phyloP scores from a whole-genome alignment of 2,888 invertebrate species.

The Microchrysa polita region DNA sequence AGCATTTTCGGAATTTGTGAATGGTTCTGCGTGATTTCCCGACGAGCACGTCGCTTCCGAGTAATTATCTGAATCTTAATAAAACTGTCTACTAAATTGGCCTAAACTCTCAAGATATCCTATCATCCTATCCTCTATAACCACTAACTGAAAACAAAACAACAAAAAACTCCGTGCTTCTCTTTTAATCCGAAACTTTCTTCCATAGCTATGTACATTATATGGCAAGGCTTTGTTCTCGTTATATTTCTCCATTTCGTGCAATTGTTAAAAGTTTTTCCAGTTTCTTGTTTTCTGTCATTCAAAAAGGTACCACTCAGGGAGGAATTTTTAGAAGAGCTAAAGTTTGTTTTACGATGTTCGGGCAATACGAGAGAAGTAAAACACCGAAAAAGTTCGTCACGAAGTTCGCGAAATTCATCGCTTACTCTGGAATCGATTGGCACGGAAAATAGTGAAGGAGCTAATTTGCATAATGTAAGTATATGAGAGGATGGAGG shows the following conservation, averaged over 20 bases:
- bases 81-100: background rate
- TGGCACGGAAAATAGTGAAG: slow-evolving; percentile 51
- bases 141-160: background rate
- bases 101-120: background rate
- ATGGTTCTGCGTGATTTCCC: slow-evolving; percentile 58
- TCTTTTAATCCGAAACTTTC: no score
- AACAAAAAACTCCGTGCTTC: no score
- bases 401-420: slow-evolving; percentile 59
- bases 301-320: slow-evolving; percentile 70
- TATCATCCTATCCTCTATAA: slow-evolving; percentile 8
- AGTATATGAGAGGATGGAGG: slow-evolving; percentile 1
- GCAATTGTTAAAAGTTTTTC: background rate
- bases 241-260: no score
- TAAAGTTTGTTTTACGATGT: slow-evolving; percentile 77
- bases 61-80: slow-evolving; percentile 52
- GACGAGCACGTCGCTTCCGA: slow-evolving; percentile 58
- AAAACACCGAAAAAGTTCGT: slow-evolving; percentile 63
- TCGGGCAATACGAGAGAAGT: slow-evolving; percentile 76
- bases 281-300: background rate
- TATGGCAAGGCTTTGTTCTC: no score
- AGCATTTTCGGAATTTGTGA: slow-evolving; percentile 60
- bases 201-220: no score
- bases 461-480: slow-evolving; percentile 40
- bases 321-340: slow-evolving; percentile 74
- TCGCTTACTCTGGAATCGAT: slow-evolving; percentile 58